Conservation (phyloP, 2,113 vertebrate genomes). For the Ictalurus punctatus region DNA sequence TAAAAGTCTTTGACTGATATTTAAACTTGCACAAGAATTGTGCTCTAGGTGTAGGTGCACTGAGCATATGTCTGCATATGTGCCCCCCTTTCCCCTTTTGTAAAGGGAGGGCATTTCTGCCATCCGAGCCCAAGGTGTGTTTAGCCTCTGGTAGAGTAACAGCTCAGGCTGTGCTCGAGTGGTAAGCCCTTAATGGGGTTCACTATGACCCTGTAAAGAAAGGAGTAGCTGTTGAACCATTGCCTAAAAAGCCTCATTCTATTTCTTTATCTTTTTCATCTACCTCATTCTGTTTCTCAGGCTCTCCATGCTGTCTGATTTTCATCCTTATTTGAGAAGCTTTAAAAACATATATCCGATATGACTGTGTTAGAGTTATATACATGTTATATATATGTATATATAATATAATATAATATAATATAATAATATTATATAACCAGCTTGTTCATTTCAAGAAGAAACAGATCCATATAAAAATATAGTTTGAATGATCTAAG, state of each 20-base stretch:
- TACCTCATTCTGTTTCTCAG: constrained; percentile 17
- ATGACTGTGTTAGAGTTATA: not conserved
- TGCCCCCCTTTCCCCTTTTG: constrained; percentile 1
- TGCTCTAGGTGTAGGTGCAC: constrained; percentile 32
- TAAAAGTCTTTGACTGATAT: constrained; percentile 51
- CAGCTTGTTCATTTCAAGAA: not conserved
- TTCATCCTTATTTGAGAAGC: not conserved
- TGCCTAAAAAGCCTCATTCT: constrained; percentile 33
- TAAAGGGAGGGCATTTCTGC: constrained; percentile 25
- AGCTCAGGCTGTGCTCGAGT: constrained; percentile 50
- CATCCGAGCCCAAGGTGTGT: constrained; percentile 61
- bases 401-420: too few relatives aligned
- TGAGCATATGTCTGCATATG: constrained; percentile 17
- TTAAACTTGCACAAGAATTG: constrained; percentile 39
- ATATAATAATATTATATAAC: not conserved
- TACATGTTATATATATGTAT: too few relatives aligned
- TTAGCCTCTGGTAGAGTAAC: constrained; percentile 54
- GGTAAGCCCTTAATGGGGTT: constrained; percentile 60
- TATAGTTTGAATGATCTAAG: not conserved
- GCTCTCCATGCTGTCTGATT: not conserved
- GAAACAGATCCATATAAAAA: not conserved
- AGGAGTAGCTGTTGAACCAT: constrained; percentile 56
- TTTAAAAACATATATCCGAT: not conserved
- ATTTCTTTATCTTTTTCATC: constrained; percentile 5
- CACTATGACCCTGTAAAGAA: constrained; percentile 59